Base-by-base conservation (phyloP, 2,888 invertebrate species). In the Sesia apiformis region DNA sequence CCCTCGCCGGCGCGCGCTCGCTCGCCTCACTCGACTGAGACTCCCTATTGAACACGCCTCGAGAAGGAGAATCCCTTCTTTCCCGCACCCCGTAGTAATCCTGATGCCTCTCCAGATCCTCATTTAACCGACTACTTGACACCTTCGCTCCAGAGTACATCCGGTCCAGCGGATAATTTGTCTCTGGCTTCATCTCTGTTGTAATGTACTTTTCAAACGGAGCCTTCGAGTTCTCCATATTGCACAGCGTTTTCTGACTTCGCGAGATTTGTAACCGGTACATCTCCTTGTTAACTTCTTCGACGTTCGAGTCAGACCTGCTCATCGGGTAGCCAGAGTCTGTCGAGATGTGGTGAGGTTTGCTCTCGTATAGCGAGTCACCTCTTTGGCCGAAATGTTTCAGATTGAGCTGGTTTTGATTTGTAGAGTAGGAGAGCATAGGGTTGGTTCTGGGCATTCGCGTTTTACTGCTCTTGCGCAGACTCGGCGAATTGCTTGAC, bases 381-480 rank as follows among this genome's bases (percentile, higher is more conserved):
- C 83, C 84, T 61, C 87, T 72, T 66, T 90, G 90, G 4, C 90
- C 90, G 62, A 90, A 90, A 62, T 90, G 90, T 62, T 86, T 90
- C 52, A 87, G 67, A 60, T 87, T 89, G 5, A 86, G 68, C 61
- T 84, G 84, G 58, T 85, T 88, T 65, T 88, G 89, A 56, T 83
- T 86, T 0, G 89, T 85, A 5, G 88, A 86, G 67, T 90, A 90
- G 57, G 89, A 91, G 65, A 90, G 85, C 83, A 91, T 83, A 3
- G 92, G 92, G 72, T 92, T 92, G 51, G 90, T 91, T 67, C 91
- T 78, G 8, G 91, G 92, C 83, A 91, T 88, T 65, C 91, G 82
- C 53, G 89, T 86, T 69, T 91, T 83, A 67, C 81, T 89, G 58
- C 76, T 90, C 61, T 92, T 91, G 57, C 91, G 85, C 62, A 88